These are phyloP conservation scores for Peromyscus attwateri DNA, from an alignment of 2,797 vertebrate species.

Conservation along the genomic window DNA sequence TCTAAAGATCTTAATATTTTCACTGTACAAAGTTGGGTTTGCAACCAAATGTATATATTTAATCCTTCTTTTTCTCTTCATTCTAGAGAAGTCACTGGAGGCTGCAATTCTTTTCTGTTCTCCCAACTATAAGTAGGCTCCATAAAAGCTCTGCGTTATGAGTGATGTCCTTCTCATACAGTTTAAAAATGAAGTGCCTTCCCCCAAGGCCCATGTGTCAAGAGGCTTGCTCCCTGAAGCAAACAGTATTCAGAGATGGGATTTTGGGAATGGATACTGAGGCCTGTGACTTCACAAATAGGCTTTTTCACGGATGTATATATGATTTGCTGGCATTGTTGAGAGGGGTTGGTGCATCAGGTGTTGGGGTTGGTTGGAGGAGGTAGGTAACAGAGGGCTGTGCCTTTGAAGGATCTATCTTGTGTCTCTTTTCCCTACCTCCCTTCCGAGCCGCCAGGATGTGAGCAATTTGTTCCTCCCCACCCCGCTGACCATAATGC, in stretches of 20 bases:
- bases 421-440: not conserved
- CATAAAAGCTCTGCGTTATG: not conserved
- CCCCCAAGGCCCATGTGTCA: not conserved
- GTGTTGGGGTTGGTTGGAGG: not conserved
- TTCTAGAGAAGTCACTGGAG: not conserved
- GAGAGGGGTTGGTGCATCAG: not conserved
- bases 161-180: not conserved
- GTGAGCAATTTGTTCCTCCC: not conserved
- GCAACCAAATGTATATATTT: not conserved
- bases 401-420: not conserved
- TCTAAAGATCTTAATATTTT: conserved; percentile 5
- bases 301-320: not conserved
- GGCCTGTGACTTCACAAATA: not conserved
- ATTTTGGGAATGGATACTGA: not conserved
- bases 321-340: not conserved
- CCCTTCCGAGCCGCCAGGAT: too few species aligned
- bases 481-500: not conserved
- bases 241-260: not conserved
- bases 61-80: not conserved
- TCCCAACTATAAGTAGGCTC: not conserved
- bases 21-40: not conserved
- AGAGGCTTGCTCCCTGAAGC: not conserved
- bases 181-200: not conserved
- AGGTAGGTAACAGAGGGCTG: not conserved
- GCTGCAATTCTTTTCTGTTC: not conserved